A percentile compares a stretch with the other conserved stretches of the same genome.
Evolutionary conservation across 2,113 vertebrate species (phyloP).

Genomic region (Dipodomys spectabilis): DNA sequence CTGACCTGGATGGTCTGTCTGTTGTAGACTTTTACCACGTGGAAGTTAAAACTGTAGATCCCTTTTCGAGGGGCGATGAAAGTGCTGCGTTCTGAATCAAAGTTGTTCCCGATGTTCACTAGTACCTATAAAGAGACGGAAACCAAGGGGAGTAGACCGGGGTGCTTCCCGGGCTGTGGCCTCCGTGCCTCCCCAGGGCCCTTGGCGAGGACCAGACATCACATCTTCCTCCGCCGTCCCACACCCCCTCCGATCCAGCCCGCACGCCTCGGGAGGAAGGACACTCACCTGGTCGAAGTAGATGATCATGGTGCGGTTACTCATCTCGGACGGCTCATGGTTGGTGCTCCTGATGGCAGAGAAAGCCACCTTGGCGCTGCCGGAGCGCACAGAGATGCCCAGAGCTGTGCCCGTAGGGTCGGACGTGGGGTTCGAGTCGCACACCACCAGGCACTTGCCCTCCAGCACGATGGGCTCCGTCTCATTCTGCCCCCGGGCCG

Average conservation of each 20-base stretch:
- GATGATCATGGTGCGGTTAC: slow-evolving; percentile 97
- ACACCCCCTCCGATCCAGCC: neutral
- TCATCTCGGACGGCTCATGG: slow-evolving; percentile 99
- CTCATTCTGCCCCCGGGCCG: slow-evolving; percentile 93
- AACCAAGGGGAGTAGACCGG: neutral
- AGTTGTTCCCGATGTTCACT: slow-evolving; percentile 96
- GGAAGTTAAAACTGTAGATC: slow-evolving; percentile 99
- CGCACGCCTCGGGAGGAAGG: neutral
- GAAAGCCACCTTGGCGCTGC: slow-evolving; percentile 97
- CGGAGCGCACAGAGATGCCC: slow-evolving; percentile 96
- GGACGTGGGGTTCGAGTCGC: slow-evolving; percentile 96
- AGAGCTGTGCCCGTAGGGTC: slow-evolving; percentile 96
- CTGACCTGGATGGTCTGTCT: slow-evolving; percentile 98
- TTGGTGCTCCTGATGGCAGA: slow-evolving; percentile 98
- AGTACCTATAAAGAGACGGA: slow-evolving; percentile 89
- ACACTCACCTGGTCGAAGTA: slow-evolving; percentile 95
- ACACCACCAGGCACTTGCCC: slow-evolving; percentile 97
- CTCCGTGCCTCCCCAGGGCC: slow-evolving; percentile 26
- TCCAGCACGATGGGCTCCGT: slow-evolving; percentile 97
- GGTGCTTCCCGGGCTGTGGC: neutral
- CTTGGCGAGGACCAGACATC: neutral
- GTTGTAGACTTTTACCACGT: slow-evolving; percentile 99
- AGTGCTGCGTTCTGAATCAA: slow-evolving; percentile 96
- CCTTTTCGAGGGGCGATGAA: slow-evolving; percentile 97
- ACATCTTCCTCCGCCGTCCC: neutral